These are phyloP conservation scores for Branchipolynoe longqiensis DNA, from an alignment of 2,888 invertebrate species.

Conservation along the genomic window DNA sequence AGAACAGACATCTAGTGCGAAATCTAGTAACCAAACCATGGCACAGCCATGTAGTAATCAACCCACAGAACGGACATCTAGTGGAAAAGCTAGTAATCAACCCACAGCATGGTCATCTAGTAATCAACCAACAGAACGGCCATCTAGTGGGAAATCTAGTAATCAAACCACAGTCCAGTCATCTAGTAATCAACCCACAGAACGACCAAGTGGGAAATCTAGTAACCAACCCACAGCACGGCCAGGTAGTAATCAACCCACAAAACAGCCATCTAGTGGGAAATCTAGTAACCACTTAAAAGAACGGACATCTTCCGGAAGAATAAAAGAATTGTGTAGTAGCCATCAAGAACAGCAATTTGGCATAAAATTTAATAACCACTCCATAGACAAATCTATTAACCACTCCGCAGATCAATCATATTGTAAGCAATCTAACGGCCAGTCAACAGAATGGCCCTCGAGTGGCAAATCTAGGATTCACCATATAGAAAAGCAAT, in stretches of 20 bases:
- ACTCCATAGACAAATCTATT: conserved; percentile 4
- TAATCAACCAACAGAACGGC: not conserved
- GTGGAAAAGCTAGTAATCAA: not conserved
- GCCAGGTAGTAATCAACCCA: not conserved
- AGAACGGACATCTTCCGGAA: not conserved
- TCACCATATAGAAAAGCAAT: no score
- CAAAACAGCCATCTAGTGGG: not conserved
- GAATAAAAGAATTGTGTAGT: not conserved
- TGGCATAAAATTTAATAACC: not conserved
- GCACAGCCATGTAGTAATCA: not conserved
- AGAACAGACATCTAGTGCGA: not conserved
- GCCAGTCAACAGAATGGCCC: not conserved
- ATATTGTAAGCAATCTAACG: not conserved
- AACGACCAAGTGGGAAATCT: no score
- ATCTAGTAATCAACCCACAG: not conserved
- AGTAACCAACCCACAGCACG: not conserved
- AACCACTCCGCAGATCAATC: not conserved
- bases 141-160: conserved; percentile 11
- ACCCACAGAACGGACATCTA: not conserved
- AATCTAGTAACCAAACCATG: not conserved
- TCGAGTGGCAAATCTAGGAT: conserved; percentile 8
- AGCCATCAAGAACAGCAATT: not conserved
- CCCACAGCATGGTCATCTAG: conserved; percentile 9
- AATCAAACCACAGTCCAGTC: not conserved
- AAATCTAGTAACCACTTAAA: not conserved